These are phyloP conservation scores for Microtus californicus DNA, from an alignment of 2,797 vertebrate genomes.

Conservation along the genomic window DNA sequence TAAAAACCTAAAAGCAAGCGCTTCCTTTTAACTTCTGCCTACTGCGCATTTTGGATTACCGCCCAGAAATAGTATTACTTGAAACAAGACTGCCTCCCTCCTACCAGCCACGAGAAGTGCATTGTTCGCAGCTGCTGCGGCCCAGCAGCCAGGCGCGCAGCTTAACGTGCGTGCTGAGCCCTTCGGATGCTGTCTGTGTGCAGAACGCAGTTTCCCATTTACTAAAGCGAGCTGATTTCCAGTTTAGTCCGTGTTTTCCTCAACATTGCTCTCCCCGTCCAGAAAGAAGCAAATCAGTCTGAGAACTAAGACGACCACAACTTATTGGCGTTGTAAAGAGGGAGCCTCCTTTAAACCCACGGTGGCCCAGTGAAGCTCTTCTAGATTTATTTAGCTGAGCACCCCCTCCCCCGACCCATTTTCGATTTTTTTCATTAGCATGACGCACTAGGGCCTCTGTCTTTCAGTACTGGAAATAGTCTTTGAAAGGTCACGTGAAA, in stretches of 20 bases:
- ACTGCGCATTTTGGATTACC: slow-evolving; percentile 93
- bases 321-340: slow-evolving; percentile 48
- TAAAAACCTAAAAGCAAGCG: slow-evolving; percentile 99
- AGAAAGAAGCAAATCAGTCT: slow-evolving; percentile 84
- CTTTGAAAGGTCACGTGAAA: slow-evolving; percentile 14
- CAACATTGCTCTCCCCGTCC: slow-evolving; percentile 71
- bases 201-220: slow-evolving; percentile 80
- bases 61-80: slow-evolving; percentile 93
- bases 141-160: slow-evolving; percentile 81
- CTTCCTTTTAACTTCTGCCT: slow-evolving; percentile 98
- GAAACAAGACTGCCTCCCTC: slow-evolving; percentile 99
- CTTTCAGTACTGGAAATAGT: slow-evolving; percentile 58
- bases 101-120: slow-evolving; percentile 88
- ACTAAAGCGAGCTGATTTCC: slow-evolving; percentile 85
- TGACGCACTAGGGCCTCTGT: slow-evolving; percentile 26
- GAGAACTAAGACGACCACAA: slow-evolving; percentile 76
- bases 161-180: slow-evolving; percentile 79
- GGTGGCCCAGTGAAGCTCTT: slow-evolving; percentile 44
- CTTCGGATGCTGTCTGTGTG: slow-evolving; percentile 81
- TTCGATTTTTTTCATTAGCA: slow-evolving; percentile 63
- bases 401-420: slow-evolving; percentile 38
- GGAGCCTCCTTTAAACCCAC: slow-evolving; percentile 72
- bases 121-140: slow-evolving; percentile 83
- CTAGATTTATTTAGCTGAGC: slow-evolving; percentile 67
- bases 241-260: slow-evolving; percentile 82